These are phyloP conservation scores for Pollicipes pollicipes DNA, from an alignment of 1,140 invertebrate species.

Conservation along the genomic window DNA sequence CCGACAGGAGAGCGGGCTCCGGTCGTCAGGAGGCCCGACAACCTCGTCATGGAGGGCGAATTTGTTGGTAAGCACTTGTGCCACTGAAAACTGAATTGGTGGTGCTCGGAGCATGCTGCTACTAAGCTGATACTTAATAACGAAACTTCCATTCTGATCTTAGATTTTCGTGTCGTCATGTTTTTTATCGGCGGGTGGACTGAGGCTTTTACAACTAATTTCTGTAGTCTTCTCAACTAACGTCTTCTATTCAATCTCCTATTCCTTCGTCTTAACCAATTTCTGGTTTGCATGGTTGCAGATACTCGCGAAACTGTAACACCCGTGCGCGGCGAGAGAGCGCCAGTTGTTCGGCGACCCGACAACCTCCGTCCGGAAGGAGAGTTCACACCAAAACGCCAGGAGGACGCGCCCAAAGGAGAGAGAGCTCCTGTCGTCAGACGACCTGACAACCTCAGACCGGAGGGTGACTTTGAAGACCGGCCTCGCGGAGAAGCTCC, in stretches of 20 bases:
- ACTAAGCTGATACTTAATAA: not conserved
- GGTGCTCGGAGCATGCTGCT: too few species aligned
- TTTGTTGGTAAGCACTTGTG: slow-evolving; percentile 21
- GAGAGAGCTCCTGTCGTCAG: slow-evolving; percentile 17
- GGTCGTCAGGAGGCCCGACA: slow-evolving; percentile 29
- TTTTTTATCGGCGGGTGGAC: not conserved
- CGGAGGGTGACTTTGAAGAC: too few species aligned
- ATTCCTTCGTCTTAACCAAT: not conserved
- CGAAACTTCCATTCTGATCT: too few species aligned
- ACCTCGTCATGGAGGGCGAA: slow-evolving; percentile 42
- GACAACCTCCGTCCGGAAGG: slow-evolving; percentile 38
- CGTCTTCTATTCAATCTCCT: not conserved
- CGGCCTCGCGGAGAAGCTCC: too few species aligned
- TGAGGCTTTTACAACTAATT: not conserved
- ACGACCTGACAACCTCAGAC: slow-evolving; percentile 12
- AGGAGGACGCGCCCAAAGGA: slow-evolving; percentile 14
- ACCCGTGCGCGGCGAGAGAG: slow-evolving; percentile 7
- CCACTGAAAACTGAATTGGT: too few species aligned
- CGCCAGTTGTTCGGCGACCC: slow-evolving; percentile 15
- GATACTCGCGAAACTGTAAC: not conserved
- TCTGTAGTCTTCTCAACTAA: not conserved
- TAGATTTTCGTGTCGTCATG: not conserved
- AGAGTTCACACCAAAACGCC: slow-evolving; percentile 28
- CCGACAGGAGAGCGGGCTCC: slow-evolving; percentile 22
- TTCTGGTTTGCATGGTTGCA: not conserved